Evolutionary conservation across 1,140 invertebrate genomes (phyloP).

Genomic region (Lordiphosa collinella): DNA sequence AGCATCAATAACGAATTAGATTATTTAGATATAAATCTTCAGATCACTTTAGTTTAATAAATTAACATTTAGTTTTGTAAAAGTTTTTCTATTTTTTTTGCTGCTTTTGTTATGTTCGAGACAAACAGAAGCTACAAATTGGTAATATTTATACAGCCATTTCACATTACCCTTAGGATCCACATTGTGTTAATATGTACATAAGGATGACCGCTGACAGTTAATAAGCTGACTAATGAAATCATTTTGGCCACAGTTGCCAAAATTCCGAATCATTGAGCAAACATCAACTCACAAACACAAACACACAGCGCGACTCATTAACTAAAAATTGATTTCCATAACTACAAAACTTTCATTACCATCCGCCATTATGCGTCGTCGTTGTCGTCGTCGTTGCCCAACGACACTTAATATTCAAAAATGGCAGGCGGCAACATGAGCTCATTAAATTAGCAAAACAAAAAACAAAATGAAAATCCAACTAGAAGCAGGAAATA

Average conservation of each 20-base stretch:
- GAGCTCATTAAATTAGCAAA: slow-evolving; percentile 46
- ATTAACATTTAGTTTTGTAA: no score
- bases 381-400: slow-evolving; percentile 2
- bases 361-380: background rate
- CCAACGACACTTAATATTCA: slow-evolving; percentile 41
- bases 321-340: slow-evolving; percentile 55
- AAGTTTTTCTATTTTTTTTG: no score
- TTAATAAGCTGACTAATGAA: slow-evolving; percentile 6
- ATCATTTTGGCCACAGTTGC: slow-evolving; percentile 25
- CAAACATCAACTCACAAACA: background rate
- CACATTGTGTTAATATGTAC: no score
- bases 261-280: slow-evolving; percentile 17
- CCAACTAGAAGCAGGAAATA: background rate
- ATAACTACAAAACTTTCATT: slow-evolving; percentile 44
- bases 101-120: no score
- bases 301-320: slow-evolving; percentile 9
- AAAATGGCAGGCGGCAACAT: slow-evolving; percentile 28
- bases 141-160: no score
- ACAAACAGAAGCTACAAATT: no score
- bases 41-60: no score
- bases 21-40: no score
- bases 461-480: slow-evolving; percentile 18
- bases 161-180: no score
- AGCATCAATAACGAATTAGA: no score
- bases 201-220: background rate